Evolutionary conservation across 2,113 vertebrate species (phyloP).

Genomic region (Ctenomys sociabilis): DNA sequence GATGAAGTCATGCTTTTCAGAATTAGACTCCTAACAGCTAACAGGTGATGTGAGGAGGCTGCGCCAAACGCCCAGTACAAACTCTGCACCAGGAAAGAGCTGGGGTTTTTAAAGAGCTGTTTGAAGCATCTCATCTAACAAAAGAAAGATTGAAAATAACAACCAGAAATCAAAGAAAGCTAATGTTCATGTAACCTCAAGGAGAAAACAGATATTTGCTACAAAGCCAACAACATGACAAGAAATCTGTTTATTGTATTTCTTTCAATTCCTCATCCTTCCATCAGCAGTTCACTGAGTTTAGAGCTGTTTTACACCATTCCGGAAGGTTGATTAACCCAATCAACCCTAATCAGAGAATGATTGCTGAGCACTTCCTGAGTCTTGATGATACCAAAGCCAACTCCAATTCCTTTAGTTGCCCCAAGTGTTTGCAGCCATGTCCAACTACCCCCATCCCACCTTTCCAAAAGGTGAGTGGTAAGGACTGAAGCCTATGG

Average conservation of each 20-base stretch:
- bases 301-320: slow-evolving; percentile 76
- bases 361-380: slow-evolving; percentile 78
- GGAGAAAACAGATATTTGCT: slow-evolving; percentile 81
- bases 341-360: slow-evolving; percentile 78
- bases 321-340: slow-evolving; percentile 82
- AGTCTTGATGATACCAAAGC: slow-evolving; percentile 27
- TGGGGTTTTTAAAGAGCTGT: slow-evolving; percentile 67
- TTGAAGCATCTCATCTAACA: slow-evolving; percentile 76
- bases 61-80: slow-evolving; percentile 79
- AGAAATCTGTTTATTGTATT: slow-evolving; percentile 82
- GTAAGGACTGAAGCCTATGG: not conserved
- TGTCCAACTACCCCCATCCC: not conserved
- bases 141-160: slow-evolving; percentile 80
- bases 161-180: slow-evolving; percentile 82
- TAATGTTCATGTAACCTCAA: slow-evolving; percentile 80
- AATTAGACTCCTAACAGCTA: slow-evolving; percentile 87
- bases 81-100: slow-evolving; percentile 77
- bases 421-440: slow-evolving; percentile 39
- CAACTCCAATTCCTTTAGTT: slow-evolving; percentile 72
- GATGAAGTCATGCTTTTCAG: slow-evolving; percentile 88
- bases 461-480: not conserved
- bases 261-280: slow-evolving; percentile 75
- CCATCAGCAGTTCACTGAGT: slow-evolving; percentile 81
- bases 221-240: slow-evolving; percentile 79
- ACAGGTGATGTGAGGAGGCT: slow-evolving; percentile 84